Evolutionary conservation across 2,888 invertebrate genomes (phyloP), one percentile per base, ranked within the genome.

Genomic region (Chymomyza procnemis): DNA sequence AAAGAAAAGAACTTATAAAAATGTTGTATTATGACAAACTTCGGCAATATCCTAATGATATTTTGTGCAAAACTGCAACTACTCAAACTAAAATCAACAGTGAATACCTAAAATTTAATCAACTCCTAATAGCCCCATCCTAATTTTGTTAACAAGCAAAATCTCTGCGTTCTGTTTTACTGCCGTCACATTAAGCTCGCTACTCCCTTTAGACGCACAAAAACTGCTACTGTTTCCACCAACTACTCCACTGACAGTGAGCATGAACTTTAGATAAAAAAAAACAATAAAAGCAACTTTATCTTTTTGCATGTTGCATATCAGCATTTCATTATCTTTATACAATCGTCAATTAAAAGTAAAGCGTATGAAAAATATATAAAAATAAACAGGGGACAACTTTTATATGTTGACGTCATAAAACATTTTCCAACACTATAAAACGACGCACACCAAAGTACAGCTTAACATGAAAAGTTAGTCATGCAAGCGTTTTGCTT

Each of bases 281-380:
- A 79, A 69, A 61, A 52, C 48, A 5, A 48, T 14, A 54, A 41
- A 16, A 34, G n/a, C 54, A 58, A 67, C 52, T n/a, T n/a, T 75
- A 72, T 74, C 79, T 74, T 72, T 87, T 83, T 69, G 67, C 83
- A 73, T 74, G 69, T 74, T 74, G 71, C 69, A 82, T 74, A 79
- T 82, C 83, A 74, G 68, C 68, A 67, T 76, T 82, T 79, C 80
- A 77, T 69, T 87, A 80, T 87, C 86, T 69, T 60, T 69, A 68
- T 66, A 66, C 78, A 68, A 75, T 71, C 78, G 88, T 83, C 86
- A 83, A 87, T 85, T 87, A 81, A 87, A 81, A 77, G 68, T 56
- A 71, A 66, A 69, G 64, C 70, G 74, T 71, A 71, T 54, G 58
- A 74, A 70, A 75, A 76, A 41, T 30, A 19, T 52, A 61, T 50